phyloP scores from a whole-genome alignment of 2,113 vertebrate species.

The Lucifuga dentata region DNA sequence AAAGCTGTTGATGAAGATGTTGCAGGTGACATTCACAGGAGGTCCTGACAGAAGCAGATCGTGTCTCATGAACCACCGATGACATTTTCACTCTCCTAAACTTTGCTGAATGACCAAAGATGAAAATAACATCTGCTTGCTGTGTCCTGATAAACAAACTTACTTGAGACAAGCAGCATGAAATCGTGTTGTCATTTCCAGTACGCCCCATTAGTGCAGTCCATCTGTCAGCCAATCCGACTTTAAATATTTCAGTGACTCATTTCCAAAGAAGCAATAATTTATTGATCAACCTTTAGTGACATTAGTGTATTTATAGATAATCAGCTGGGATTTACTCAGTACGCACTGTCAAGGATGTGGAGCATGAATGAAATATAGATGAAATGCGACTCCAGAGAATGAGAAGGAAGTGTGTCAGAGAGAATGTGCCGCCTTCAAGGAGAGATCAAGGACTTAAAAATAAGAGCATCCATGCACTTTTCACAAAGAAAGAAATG shows the following conservation, averaged over 20 bases:
- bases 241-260: constrained; percentile 71
- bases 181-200: constrained; percentile 60
- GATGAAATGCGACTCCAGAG: constrained; percentile 69
- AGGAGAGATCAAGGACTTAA: constrained; percentile 55
- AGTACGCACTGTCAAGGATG: constrained; percentile 60
- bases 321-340: constrained; percentile 72
- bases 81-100: constrained; percentile 1
- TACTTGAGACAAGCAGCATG: constrained; percentile 22
- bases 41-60: constrained; percentile 83
- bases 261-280: constrained; percentile 64
- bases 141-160: constrained; percentile 23
- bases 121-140: constrained; percentile 25
- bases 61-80: constrained; percentile 19
- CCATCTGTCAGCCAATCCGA: constrained; percentile 44
- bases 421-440: constrained; percentile 61
- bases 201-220: constrained; percentile 43
- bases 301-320: constrained; percentile 80
- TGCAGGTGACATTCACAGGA: constrained; percentile 96
- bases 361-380: constrained; percentile 79
- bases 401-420: constrained; percentile 68
- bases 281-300: constrained; percentile 80
- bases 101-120: too few species aligned
- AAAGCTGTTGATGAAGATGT: constrained; percentile 98
- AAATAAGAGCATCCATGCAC: constrained; percentile 32
- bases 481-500: constrained; percentile 48